A percentile compares a stretch with the other conserved stretches of the same genome.
Conservation (phyloP, 2,113 vertebrate species). For the Zapus hudsonius region DNA sequence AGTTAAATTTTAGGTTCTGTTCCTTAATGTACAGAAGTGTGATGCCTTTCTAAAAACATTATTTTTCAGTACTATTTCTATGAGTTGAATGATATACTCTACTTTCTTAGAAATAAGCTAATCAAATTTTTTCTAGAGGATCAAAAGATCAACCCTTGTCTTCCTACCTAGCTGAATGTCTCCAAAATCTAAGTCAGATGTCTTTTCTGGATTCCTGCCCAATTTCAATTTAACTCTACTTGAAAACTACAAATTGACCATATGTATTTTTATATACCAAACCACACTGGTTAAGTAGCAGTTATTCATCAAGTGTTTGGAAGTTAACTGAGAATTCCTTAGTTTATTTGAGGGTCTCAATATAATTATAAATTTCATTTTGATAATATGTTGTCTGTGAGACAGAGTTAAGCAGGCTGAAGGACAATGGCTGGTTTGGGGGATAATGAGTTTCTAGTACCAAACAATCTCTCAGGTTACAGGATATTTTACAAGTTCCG, state of each 20-base stretch:
- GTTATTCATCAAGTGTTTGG: neutral
- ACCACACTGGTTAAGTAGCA: neutral
- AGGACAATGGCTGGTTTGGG: neutral
- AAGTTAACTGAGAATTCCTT: neutral
- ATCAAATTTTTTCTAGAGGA: neutral
- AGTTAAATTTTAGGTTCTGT: neutral
- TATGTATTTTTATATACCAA: neutral
- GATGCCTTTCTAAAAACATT: neutral
- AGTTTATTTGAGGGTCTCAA: neutral
- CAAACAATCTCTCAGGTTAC: neutral
- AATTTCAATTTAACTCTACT: neutral
- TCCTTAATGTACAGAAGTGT: neutral
- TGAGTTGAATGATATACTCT: neutral
- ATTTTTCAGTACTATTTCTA: neutral
- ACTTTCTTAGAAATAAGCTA: slow-evolving; percentile 4
- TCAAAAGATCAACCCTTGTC: neutral
- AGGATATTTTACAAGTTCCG: neutral
- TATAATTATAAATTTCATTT: neutral
- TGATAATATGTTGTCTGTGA: neutral
- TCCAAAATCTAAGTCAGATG: neutral
- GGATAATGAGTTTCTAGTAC: neutral
- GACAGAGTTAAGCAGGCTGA: neutral
- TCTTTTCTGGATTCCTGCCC: neutral
- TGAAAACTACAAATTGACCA: neutral
- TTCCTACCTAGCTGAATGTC: neutral